Percentiles rank a stretch among this genome's conserved stretches.
These are phyloP conservation scores for Collichthys lucidus DNA, from an alignment of 2,113 vertebrate genomes.

Conservation along the genomic window DNA sequence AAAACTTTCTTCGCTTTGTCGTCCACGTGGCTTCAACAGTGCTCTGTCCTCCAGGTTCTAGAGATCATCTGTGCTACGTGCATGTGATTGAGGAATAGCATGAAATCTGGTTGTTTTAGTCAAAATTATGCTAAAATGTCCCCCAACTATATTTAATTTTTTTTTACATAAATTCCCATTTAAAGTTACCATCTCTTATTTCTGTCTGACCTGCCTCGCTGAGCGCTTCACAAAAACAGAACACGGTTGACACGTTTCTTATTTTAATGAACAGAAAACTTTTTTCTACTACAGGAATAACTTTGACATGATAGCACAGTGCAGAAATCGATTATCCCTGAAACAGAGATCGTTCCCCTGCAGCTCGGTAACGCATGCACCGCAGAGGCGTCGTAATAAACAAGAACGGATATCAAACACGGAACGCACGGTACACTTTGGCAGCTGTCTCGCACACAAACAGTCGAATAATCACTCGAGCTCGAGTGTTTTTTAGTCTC, in stretches of 20 bases:
- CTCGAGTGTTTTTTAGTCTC: background rate
- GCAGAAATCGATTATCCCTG: conserved; percentile 31
- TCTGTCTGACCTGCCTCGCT: background rate
- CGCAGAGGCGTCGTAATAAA: background rate
- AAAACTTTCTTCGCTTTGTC: too few relatives aligned
- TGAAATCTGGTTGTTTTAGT: background rate
- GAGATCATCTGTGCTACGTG: too few relatives aligned
- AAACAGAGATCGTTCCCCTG: conserved; percentile 10
- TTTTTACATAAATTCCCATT: too few relatives aligned
- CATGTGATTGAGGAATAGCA: too few relatives aligned
- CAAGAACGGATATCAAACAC: conserved; percentile 9
- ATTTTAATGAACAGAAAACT: conserved; percentile 54
- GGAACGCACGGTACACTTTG: conserved; percentile 18
- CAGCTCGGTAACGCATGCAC: conserved; percentile 1
- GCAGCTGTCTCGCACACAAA: conserved; percentile 10
- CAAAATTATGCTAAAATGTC: too few relatives aligned
- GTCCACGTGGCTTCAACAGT: too few relatives aligned
- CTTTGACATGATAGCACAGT: conserved; percentile 30
- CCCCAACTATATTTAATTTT: too few relatives aligned
- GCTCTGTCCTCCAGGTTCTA: too few relatives aligned
- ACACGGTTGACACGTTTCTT: conserved; percentile 1
- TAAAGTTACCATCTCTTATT: too few relatives aligned
- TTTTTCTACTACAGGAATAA: conserved; percentile 28
- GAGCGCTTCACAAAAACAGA: background rate
- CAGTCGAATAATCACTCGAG: conserved; percentile 1